Conservation (phyloP, 1,140 invertebrate species). For the Scaptomyza graminum region DNA sequence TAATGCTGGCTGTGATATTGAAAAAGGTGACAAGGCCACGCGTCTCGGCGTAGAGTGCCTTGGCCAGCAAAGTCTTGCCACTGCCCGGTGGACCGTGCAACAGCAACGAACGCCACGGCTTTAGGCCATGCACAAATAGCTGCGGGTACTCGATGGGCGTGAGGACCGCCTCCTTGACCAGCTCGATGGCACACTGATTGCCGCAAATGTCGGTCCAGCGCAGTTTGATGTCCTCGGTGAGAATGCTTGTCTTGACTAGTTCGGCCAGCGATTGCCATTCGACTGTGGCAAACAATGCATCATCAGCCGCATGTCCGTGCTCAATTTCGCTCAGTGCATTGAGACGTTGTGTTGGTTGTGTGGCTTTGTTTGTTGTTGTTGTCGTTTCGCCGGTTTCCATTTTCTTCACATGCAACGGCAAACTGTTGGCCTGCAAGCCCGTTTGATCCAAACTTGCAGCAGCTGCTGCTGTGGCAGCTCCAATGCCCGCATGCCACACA, state of each 20-base stretch:
- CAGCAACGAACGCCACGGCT: slow-evolving; percentile 93
- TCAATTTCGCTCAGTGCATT: slow-evolving; percentile 63
- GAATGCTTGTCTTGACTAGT: slow-evolving; percentile 68
- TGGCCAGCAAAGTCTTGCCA: slow-evolving; percentile 95
- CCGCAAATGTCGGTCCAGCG: slow-evolving; percentile 90
- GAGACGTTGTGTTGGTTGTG: not conserved
- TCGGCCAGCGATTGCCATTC: slow-evolving; percentile 75
- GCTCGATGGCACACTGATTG: slow-evolving; percentile 90
- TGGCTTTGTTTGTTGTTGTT: not conserved
- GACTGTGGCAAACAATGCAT: slow-evolving; percentile 52
- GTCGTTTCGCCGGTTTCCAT: slow-evolving; percentile 50
- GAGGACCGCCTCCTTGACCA: slow-evolving; percentile 95
- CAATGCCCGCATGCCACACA: slow-evolving; percentile 59
- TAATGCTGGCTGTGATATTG: slow-evolving; percentile 94
- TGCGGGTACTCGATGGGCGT: slow-evolving; percentile 94
- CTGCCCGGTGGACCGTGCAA: slow-evolving; percentile 93
- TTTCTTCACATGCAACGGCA: slow-evolving; percentile 59
- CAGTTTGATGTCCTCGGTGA: slow-evolving; percentile 59
- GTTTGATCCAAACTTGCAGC: slow-evolving; percentile 32
- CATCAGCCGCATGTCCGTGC: slow-evolving; percentile 58
- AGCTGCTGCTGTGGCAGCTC: slow-evolving; percentile 55
- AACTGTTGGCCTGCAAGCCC: slow-evolving; percentile 11
- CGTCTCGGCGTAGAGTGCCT: slow-evolving; percentile 93
- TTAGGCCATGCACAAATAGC: slow-evolving; percentile 90
- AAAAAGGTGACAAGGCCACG: slow-evolving; percentile 91